Conservation (phyloP, 2,888 invertebrate genomes). For the Bugula neritina region DNA sequence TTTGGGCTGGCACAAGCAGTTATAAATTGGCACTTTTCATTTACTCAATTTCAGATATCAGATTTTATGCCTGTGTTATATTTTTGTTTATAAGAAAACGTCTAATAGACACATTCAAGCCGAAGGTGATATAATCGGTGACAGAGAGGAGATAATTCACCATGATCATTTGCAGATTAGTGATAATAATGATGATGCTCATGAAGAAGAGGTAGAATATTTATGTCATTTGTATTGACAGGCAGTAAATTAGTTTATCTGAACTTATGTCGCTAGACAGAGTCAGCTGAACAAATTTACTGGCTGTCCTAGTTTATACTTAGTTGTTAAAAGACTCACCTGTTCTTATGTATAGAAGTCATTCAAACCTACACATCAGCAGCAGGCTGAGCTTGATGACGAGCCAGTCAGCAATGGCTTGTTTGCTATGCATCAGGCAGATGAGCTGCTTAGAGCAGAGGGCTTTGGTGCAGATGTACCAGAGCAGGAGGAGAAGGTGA, state of each 20-base stretch:
- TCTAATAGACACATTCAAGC: conserved; percentile 7
- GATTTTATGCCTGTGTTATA: no score
- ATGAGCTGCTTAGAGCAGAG: conserved; percentile 1
- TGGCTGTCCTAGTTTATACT: no score
- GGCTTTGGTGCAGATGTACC: conserved; percentile 9
- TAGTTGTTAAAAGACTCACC: no score
- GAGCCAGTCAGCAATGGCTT: conserved; percentile 15
- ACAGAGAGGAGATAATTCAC: conserved; percentile 23
- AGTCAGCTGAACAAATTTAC: no score
- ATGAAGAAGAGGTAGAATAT: background rate
- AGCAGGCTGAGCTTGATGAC: conserved; percentile 3
- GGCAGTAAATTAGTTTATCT: background rate
- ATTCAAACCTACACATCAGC: conserved; percentile 11
- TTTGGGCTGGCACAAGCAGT: no score
- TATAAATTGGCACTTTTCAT: no score
- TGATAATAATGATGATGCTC: background rate
- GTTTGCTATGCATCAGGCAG: background rate
- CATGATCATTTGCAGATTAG: conserved; percentile 19
- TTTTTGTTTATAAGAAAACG: background rate
- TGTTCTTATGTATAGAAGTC: conserved; percentile 26
- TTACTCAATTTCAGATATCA: no score
- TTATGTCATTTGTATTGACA: background rate
- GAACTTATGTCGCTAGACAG: no score
- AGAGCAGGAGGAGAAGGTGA: conserved; percentile 24
- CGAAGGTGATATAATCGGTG: background rate